Conservation (phyloP, 2,888 invertebrate genomes). For the Amitus sp. region DNA sequence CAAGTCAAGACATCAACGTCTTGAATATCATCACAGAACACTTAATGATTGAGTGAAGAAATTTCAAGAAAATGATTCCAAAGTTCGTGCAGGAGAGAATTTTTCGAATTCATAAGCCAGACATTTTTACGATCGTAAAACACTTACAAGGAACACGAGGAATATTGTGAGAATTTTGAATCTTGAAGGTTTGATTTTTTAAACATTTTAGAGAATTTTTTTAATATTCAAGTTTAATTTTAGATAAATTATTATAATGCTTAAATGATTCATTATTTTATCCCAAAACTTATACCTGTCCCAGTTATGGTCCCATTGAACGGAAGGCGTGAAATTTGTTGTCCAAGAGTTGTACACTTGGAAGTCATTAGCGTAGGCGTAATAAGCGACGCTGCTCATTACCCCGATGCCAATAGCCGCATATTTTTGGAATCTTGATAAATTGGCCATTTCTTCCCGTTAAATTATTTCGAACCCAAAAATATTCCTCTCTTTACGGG, state of each 20-base stretch:
- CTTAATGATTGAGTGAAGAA: too few relatives aligned
- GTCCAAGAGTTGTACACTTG: conserved; percentile 76
- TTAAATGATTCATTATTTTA: neutral
- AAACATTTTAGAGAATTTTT: too few relatives aligned
- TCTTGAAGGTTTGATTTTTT: neutral
- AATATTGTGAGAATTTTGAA: too few relatives aligned
- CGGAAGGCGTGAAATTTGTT: conserved; percentile 72
- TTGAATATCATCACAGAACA: too few relatives aligned
- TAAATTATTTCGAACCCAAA: too few relatives aligned
- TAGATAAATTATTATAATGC: neutral
- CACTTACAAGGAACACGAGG: too few relatives aligned
- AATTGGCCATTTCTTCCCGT: conserved; percentile 67
- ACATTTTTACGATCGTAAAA: too few relatives aligned
- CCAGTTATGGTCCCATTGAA: conserved; percentile 90
- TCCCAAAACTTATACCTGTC: conserved; percentile 78
- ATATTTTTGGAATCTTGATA: conserved; percentile 71
- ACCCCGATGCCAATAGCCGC: conserved; percentile 73
- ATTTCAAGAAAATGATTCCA: too few relatives aligned
- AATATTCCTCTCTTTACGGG: too few relatives aligned
- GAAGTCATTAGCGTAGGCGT: conserved; percentile 64
- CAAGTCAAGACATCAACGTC: too few relatives aligned
- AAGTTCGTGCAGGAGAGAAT: too few relatives aligned
- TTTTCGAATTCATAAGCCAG: too few relatives aligned
- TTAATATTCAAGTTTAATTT: neutral
- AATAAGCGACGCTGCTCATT: conserved; percentile 74